Base-by-base conservation (phyloP, 2,797 vertebrate genomes). In the Coregonus ussuriensis region DNA sequence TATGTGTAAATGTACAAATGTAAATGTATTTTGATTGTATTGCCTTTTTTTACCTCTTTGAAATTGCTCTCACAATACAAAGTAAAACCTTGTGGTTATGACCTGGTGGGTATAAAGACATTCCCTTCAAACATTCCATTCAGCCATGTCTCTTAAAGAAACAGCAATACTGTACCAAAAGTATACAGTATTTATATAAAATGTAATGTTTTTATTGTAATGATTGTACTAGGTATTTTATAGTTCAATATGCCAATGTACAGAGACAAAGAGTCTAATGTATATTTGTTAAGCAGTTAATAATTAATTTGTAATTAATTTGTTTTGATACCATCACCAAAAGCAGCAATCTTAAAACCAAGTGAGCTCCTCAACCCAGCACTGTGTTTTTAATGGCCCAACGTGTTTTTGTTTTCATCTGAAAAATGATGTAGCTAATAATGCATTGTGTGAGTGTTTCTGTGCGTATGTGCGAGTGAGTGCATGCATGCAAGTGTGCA, bases 21-120 rank as follows among this genome's bases (percentile, higher is more conserved):
- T 89, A 85, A 87, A 88, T 88, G 59, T 87, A 25, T 87, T 84
- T 79, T 71, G 79, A 77, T 84, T 77, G 71, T 86, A 77, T 81
- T 80, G 37, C 74, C 83, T 72, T 80, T 79, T 74, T 79, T 86
- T 41, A 86, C 77, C 77, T 87, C 72, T 85, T 80, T 29, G 18
- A 77, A 78, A 79, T 47, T 75, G 77, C 59, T 79, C 29, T 67
- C 59, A 31, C 63, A 62, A 16, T 37, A 76, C 79, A 81, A 29
- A 15, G 67, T 70, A 71, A 73, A 47, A n/a, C 65, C 66, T 66
- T 68, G 74, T 77, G 69, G 51, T 65, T 25, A 71, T 15, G 51
- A 31, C 66, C 74, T 35, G 51, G 9, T 72, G 47, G n/a, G 29
- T 71, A 69, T 80, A 37, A 35, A 18, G n/a, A 47, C 14, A 47